Evolutionary conservation across 2,888 invertebrate species (phyloP).

Genomic region (Lasioglossum morio): DNA sequence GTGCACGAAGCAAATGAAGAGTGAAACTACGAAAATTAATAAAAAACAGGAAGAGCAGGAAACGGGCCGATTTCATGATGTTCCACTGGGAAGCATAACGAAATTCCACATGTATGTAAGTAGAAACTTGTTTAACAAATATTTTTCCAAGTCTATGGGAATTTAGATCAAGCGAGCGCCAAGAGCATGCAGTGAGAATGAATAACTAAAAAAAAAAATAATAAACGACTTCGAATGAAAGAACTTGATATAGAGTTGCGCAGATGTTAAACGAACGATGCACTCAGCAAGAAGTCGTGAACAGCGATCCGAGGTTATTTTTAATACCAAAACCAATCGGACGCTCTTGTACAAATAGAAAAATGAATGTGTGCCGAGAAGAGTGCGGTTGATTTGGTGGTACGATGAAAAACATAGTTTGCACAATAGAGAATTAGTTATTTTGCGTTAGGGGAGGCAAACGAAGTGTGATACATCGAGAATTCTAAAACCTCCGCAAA

Average conservation of each 20-base stretch:
- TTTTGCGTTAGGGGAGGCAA: constrained; percentile 20
- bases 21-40: constrained; percentile 36
- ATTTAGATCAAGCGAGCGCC: constrained; percentile 72
- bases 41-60: constrained; percentile 21
- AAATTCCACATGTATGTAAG: constrained; percentile 77
- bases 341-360: constrained; percentile 73
- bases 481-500: constrained; percentile 32
- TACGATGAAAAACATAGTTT: constrained; percentile 25
- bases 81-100: constrained; percentile 77
- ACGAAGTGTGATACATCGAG: constrained; percentile 15
- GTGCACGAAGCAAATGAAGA: constrained; percentile 40
- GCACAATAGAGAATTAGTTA: background rate
- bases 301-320: constrained; percentile 84
- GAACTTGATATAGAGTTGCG: constrained; percentile 54
- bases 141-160: constrained; percentile 81
- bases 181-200: constrained; percentile 70
- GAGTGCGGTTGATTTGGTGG: constrained; percentile 62
- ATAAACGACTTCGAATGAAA: constrained; percentile 58
- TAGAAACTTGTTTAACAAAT: constrained; percentile 76
- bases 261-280: constrained; percentile 52
- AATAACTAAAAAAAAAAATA: constrained; percentile 49
- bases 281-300: constrained; percentile 63
- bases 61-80: constrained; percentile 70
- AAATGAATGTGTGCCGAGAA: constrained; percentile 59
- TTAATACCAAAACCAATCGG: constrained; percentile 85